Percentiles rank a stretch among this genome's conserved stretches.
Conservation (phyloP, 2,797 vertebrate genomes). For the Labeo calbasu region DNA sequence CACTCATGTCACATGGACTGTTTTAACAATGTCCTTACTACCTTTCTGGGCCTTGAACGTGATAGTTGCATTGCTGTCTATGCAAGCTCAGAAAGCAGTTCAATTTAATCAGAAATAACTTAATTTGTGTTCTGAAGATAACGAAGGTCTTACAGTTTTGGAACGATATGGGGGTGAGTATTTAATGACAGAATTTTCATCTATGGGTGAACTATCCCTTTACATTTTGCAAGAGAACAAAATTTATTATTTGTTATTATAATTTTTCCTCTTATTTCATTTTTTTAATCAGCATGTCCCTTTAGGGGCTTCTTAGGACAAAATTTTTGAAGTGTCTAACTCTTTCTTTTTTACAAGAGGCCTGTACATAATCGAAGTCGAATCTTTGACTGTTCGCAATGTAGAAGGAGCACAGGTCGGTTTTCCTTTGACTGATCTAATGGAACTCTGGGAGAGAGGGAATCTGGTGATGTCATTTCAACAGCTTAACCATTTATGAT, state of each 20-base stretch:
- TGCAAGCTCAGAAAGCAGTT: too few relatives aligned
- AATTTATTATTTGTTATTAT: background rate
- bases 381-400: slow-evolving; percentile 10
- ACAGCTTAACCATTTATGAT: slow-evolving; percentile 23
- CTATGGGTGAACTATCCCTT: background rate
- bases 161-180: too few relatives aligned
- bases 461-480: slow-evolving; percentile 43
- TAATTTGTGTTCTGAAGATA: too few relatives aligned
- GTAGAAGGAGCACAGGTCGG: background rate
- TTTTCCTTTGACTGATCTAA: slow-evolving; percentile 30
- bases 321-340: background rate
- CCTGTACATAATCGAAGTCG: background rate
- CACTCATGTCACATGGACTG: too few relatives aligned
- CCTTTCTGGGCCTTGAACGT: too few relatives aligned
- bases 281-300: background rate
- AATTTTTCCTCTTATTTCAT: background rate
- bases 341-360: background rate
- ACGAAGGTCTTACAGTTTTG: too few relatives aligned
- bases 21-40: too few relatives aligned
- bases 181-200: too few relatives aligned
- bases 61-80: too few relatives aligned
- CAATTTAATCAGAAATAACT: too few relatives aligned
- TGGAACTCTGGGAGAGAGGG: slow-evolving; percentile 25
- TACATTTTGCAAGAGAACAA: background rate
- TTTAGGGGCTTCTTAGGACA: background rate